Evolutionary conservation across 2,113 vertebrate genomes (phyloP), one percentile per base, ranked within the genome.

Genomic region (Corydoras sp.): DNA sequence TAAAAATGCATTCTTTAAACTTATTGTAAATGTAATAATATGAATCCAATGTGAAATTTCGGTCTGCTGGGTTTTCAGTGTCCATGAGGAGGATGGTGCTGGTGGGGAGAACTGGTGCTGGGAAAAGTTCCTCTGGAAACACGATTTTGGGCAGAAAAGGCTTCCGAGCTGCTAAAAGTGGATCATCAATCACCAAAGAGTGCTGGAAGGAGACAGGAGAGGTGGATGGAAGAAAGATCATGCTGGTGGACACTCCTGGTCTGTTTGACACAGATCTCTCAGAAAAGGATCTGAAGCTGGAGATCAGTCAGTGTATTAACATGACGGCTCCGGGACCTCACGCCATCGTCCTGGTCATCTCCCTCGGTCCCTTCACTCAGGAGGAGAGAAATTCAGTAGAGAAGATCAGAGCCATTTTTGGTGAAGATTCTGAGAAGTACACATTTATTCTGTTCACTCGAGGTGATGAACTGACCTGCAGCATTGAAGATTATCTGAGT

Each of bases 321-420:
- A n/a, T n/a, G n/a, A n/a, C n/a, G n/a, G 55, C 71, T 32, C 71
- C 71, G 3, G 71, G 71, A 67, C 71, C 71, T 24, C 71, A 73
- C 3, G 71, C 43, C 10, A 73, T 73, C n/a, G 10, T 73, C 14
- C 55, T 73, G 62, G 63, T 73, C 2, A 24, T 73, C 43, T 3
- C 18, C 1, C 56, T 9, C 0, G 71, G 48, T 13, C 29, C n/a
- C n/a, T n/a, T n/a, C 31, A 49, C 58, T 0, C 13, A 68, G 10
- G 72, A 68, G 13, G 72, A 74, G 43, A 4, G 4, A 5, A 11
- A 13, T 1, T 5, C 72, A 31, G 59, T 74, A 31, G 58, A 74
- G 65, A 74, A 50, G 58, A 74, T 74, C 14, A 68, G 59, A 50
- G 59, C 53, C 0, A 9, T 74, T 29, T 74, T 74, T 74, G 65